These are phyloP conservation scores for Eleginops maclovinus DNA, from an alignment of 2,113 vertebrate genomes.

Conservation along the genomic window DNA sequence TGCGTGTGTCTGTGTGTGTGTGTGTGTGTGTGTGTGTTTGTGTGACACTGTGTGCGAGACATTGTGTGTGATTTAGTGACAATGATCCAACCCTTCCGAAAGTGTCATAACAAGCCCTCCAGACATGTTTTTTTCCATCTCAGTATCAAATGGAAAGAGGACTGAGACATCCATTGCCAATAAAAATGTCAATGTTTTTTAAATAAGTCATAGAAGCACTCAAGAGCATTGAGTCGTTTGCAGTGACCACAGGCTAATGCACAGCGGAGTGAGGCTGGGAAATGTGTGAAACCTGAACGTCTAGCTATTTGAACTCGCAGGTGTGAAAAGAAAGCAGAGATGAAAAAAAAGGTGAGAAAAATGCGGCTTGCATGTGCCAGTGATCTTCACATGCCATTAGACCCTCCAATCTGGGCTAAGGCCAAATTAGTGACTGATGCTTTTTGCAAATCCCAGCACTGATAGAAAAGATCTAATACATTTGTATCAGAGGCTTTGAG, in stretches of 20 bases:
- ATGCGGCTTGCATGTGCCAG: background rate
- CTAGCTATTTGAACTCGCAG: background rate
- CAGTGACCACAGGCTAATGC: conserved; percentile 25
- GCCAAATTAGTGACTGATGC: conserved; percentile 33
- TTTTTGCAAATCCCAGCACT: conserved; percentile 38
- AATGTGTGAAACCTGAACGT: conserved; percentile 3
- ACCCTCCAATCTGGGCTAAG: conserved; percentile 9
- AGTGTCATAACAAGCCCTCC: background rate
- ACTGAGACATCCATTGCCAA: background rate
- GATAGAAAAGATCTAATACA: conserved; percentile 38
- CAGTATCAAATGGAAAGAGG: background rate
- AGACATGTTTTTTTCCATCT: background rate
- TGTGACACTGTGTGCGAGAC: background rate
- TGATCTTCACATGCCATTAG: conserved; percentile 12
- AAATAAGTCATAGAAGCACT: background rate
- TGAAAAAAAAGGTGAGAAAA: background rate
- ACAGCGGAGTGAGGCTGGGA: background rate
- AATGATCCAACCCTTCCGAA: background rate
- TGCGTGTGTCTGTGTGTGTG: conserved; percentile 11
- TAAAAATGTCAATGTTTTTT: conserved; percentile 5
- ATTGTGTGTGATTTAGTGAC: conserved; percentile 1
- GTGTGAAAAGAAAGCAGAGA: background rate
- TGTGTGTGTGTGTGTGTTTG: conserved; percentile 4
- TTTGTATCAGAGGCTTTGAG: conserved; percentile 26
- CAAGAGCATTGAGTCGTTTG: conserved; percentile 8